phyloP scores from a whole-genome alignment of 2,113 vertebrate genomes.

The Rallus limicola region DNA sequence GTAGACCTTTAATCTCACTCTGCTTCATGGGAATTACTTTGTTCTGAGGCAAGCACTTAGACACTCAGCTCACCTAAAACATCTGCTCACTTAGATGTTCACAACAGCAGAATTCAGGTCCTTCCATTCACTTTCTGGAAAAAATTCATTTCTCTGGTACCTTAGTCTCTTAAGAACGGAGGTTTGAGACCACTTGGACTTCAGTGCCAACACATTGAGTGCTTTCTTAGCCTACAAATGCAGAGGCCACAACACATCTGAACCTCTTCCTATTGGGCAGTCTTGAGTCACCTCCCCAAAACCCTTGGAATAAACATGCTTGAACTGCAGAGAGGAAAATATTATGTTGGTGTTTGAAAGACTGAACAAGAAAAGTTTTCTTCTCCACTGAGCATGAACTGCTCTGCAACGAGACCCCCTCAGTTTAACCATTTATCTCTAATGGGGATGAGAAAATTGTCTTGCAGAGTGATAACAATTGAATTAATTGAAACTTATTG shows the following conservation, averaged over 20 bases:
- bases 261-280: not conserved
- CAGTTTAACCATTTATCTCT: not conserved
- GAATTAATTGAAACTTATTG: slow-evolving; percentile 32
- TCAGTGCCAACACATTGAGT: not conserved
- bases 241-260: not conserved
- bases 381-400: not conserved
- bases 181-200: not conserved
- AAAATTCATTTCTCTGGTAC: not conserved
- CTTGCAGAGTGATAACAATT: not conserved
- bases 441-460: not conserved
- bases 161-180: not conserved
- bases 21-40: not conserved
- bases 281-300: not conserved
- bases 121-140: not conserved
- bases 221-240: not conserved
- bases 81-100: not conserved
- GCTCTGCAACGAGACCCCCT: not conserved
- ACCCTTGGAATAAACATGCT: not conserved
- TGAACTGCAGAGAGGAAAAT: not conserved
- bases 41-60: not conserved
- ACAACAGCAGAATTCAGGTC: not conserved
- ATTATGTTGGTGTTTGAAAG: not conserved
- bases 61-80: not conserved
- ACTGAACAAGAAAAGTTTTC: not conserved
- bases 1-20: not conserved